Conservation (phyloP, 2,113 vertebrate genomes). For the Malurus cyaneus region DNA sequence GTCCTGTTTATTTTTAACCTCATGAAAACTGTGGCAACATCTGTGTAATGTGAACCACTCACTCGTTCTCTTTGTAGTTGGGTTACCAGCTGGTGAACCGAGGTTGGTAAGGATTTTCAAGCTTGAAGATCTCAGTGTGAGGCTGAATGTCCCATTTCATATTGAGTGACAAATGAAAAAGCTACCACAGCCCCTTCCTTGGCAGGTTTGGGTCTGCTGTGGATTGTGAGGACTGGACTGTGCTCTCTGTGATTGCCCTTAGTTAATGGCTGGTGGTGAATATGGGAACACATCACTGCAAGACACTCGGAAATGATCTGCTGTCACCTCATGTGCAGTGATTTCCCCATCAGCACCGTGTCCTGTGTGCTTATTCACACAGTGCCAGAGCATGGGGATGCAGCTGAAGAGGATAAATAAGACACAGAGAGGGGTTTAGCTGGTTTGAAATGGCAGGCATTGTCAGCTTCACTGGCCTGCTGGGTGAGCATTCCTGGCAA, state of each 20-base stretch:
- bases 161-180: background rate
- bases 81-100: background rate
- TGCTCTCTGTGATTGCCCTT: background rate
- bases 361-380: background rate
- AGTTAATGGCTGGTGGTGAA: background rate
- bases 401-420: background rate
- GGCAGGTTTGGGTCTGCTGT: background rate
- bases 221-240: background rate
- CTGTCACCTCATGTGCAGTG: background rate
- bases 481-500: background rate
- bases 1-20: background rate
- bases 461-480: background rate
- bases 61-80: background rate
- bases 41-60: background rate
- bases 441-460: background rate
- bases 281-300: background rate
- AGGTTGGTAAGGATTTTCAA: background rate
- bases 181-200: background rate
- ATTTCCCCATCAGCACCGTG: background rate
- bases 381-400: too few relatives aligned
- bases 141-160: background rate
- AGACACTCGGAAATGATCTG: background rate
- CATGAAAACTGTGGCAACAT: background rate
- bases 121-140: background rate
- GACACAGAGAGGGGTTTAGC: background rate